Evolutionary conservation across 2,113 vertebrate genomes (phyloP), one percentile per base, ranked within the genome.

Genomic region (Mormyrus lacerda): DNA sequence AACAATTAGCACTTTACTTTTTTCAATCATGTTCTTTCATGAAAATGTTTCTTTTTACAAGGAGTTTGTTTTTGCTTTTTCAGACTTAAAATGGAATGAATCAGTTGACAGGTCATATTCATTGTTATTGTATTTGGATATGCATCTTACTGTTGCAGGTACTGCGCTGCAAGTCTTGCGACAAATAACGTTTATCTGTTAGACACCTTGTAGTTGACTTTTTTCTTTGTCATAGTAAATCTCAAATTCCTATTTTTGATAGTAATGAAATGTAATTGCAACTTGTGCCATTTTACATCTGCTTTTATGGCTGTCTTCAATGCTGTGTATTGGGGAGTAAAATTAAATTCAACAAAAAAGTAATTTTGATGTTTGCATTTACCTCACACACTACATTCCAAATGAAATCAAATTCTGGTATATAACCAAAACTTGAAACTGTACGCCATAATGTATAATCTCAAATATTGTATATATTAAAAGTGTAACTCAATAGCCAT

Each of bases 321-420:
- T 95, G 95, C 96, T 95, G 91, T 96, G 93, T 94, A 94, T 90
- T 92, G 93, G 85, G 88, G 93, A 94, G 93, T 94, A 92, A 89
- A 88, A 51, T 50, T 51, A 88, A 96, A 88, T 93, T 92, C 92
- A 92, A 91, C 95, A 96, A 95, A 95, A 48, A 95, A 97, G 97
- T 98, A 97, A 97, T 97, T 97, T 97, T 98, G 97, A 98, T 98
- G 97, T 98, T 96, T 96, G 95, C 95, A 95, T 95, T 96, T 98
- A 98, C 97, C 98, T 99, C 98, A 98, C 96, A 97, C 96, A 97
- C 95, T 98, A 99, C 98, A 99, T 98, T 99, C 98, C 98, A 98
- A 98, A 98, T 97, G 7, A 84, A 84, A 84, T 84, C 79, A 95
- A 93, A 94, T 95, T 93, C 93, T 95, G 96, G 19, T 97, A 97